Conservation (phyloP, 2,888 invertebrate genomes). For the Herminia tarsipennalis region DNA sequence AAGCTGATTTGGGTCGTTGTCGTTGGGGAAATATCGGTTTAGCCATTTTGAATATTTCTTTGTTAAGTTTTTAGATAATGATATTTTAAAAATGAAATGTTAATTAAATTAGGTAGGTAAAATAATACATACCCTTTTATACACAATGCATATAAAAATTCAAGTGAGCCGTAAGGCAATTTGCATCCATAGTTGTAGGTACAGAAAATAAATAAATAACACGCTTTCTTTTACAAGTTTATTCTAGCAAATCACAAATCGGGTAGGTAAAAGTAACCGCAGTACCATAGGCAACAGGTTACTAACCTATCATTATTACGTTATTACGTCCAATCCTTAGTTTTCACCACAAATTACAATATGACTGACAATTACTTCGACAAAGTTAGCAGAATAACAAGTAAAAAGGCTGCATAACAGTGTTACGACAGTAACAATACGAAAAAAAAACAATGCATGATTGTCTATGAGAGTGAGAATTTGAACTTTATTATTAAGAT, state of each 20-base stretch:
- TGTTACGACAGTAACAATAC: slow-evolving; percentile 2
- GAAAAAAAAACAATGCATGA: slow-evolving; percentile 1
- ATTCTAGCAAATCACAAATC: not conserved
- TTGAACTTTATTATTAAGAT: too few relatives aligned
- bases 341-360: slow-evolving; percentile 40
- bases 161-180: too few relatives aligned
- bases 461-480: slow-evolving; percentile 6
- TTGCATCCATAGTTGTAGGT: too few relatives aligned
- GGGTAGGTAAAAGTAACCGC: slow-evolving; percentile 4
- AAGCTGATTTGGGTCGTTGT: too few relatives aligned
- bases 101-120: too few relatives aligned
- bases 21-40: too few relatives aligned
- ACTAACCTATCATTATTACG: slow-evolving; percentile 27
- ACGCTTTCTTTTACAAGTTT: not conserved
- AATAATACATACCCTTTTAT: too few relatives aligned
- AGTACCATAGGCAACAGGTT: slow-evolving; percentile 15
- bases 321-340: slow-evolving; percentile 23
- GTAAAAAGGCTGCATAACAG: slow-evolving; percentile 3
- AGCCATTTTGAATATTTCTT: too few relatives aligned
- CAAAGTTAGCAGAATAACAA: not conserved
- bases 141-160: too few relatives aligned
- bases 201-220: not conserved
- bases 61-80: too few relatives aligned
- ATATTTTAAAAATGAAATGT: too few relatives aligned
- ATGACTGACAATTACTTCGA: slow-evolving; percentile 29